Percentiles rank a stretch among this genome's conserved stretches.
phyloP scores from a whole-genome alignment of 2,113 vertebrate species.

The Callithrix jacchus region DNA sequence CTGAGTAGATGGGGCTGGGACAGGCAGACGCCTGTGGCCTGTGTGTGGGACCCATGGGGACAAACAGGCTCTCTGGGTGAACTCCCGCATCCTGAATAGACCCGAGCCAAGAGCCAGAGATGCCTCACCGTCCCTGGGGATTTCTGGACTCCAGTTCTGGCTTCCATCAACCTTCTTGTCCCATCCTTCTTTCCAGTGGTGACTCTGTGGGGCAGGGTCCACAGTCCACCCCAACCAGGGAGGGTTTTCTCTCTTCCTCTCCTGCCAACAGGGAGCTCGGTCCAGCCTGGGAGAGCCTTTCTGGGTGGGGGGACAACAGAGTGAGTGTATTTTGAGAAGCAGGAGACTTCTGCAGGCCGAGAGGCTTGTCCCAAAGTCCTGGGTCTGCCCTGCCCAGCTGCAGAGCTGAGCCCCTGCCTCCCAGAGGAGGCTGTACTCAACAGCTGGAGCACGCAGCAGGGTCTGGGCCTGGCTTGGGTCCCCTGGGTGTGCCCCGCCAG shows the following conservation, averaged over 20 bases:
- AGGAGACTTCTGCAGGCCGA: not conserved
- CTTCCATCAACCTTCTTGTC: not conserved
- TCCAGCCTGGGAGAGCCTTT: not conserved
- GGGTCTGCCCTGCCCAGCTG: not conserved
- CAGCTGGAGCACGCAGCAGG: not conserved
- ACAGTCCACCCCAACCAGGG: not conserved
- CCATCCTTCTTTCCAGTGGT: not conserved
- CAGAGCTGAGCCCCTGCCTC: not conserved
- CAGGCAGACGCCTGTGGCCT: not conserved
- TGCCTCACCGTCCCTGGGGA: rapidly evolving
- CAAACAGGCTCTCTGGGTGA: not conserved
- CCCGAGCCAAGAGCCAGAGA: not conserved
- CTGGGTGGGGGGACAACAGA: not conserved
- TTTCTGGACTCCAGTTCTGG: not conserved
- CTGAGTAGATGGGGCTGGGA: not conserved
- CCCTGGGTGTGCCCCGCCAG: not conserved
- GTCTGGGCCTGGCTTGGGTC: no score
- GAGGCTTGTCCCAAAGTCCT: not conserved
- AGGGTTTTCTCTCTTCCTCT: not conserved
- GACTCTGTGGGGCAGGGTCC: not conserved
- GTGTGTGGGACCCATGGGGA: not conserved
- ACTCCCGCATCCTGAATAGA: not conserved
- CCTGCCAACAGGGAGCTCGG: not conserved
- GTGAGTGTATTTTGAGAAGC: not conserved
- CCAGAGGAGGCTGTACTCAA: rapidly evolving